These are phyloP conservation scores for Chironomus tepperi DNA, from an alignment of 1,140 invertebrate species.

Conservation along the genomic window DNA sequence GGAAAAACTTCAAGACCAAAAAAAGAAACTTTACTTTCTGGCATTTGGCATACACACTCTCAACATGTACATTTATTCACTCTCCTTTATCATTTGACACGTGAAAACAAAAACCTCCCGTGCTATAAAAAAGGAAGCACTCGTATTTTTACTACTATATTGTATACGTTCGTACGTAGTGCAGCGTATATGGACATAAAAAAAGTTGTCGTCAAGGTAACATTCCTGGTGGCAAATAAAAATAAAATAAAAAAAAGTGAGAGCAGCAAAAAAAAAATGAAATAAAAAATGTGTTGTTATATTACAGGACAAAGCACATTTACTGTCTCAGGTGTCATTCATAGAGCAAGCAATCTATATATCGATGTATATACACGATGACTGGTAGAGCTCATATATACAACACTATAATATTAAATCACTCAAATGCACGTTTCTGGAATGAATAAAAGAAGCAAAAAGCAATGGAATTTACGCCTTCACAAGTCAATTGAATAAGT, in stretches of 20 bases:
- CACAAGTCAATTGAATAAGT: too few relatives aligned
- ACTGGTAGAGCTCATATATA: too few relatives aligned
- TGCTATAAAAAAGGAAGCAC: neutral
- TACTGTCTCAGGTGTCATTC: constrained; percentile 1
- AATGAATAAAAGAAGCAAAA: too few relatives aligned
- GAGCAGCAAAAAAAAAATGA: neutral
- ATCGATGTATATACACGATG: too few relatives aligned
- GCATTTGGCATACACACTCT: neutral
- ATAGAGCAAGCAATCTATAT: neutral
- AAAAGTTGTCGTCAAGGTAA: constrained; percentile 2
- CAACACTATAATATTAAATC: too few relatives aligned
- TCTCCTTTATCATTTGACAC: neutral
- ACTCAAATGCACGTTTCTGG: too few relatives aligned
- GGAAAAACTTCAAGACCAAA: neutral
- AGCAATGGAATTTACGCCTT: too few relatives aligned
- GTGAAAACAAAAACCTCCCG: neutral
- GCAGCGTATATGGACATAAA: neutral
- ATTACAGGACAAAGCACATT: neutral
- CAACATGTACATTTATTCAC: neutral
- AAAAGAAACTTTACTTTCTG: neutral
- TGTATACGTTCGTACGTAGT: neutral
- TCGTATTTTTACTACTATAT: neutral
- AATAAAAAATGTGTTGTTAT: neutral
- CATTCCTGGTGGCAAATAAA: constrained; percentile 1
- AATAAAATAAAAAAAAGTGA: neutral